phyloP scores from a whole-genome alignment of 2,797 vertebrate species.

The Enteromius afrohamiltoni region DNA sequence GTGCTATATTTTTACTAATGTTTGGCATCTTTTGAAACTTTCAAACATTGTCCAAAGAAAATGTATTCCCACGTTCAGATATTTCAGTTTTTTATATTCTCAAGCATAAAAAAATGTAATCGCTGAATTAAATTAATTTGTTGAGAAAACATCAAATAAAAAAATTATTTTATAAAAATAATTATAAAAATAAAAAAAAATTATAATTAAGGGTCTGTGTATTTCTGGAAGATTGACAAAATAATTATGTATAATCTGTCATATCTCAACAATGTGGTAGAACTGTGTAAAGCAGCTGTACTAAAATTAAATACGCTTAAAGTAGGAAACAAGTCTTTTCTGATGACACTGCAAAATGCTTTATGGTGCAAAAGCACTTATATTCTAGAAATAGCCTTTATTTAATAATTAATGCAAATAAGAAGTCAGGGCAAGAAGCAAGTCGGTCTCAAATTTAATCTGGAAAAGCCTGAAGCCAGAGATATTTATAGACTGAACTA shows the following conservation, averaged over 20 bases:
- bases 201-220: background rate
- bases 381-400: conserved; percentile 28
- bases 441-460: background rate
- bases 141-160: background rate
- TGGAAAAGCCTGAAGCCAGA: background rate
- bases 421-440: conserved; percentile 1
- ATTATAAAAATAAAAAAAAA: too few relatives aligned
- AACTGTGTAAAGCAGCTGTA: background rate
- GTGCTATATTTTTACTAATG: background rate
- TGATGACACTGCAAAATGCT: conserved; percentile 10
- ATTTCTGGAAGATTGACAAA: background rate
- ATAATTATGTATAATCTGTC: background rate
- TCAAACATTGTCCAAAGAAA: too few relatives aligned
- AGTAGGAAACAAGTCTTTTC: background rate
- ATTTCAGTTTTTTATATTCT: background rate
- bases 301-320: background rate
- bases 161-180: too few relatives aligned
- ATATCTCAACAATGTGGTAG: background rate
- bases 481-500: background rate
- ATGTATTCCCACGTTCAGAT: background rate
- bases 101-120: background rate
- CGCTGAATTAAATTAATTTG: background rate
- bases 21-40: background rate
- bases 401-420: conserved; percentile 41
- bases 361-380: conserved; percentile 8